These are phyloP conservation scores for Miltochrista miniata DNA, from an alignment of 2,888 invertebrate species.

Conservation along the genomic window DNA sequence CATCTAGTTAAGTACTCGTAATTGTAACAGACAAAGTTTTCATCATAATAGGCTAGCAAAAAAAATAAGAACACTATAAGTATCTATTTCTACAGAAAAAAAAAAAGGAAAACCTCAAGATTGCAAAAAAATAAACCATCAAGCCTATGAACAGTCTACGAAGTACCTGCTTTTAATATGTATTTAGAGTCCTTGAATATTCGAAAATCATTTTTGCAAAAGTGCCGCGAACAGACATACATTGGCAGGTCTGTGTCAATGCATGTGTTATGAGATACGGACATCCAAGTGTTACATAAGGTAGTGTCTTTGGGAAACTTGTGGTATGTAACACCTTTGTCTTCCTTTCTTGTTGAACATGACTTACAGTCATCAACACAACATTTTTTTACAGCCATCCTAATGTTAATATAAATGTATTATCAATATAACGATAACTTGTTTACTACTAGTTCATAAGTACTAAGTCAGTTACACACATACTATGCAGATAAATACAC, in stretches of 20 bases:
- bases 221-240: conserved; percentile 90
- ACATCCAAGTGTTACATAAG: conserved; percentile 85
- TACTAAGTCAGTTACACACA: too few species aligned
- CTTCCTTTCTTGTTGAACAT: conserved; percentile 84
- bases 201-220: conserved; percentile 88
- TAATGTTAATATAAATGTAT: conserved; percentile 43
- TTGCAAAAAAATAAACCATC: conserved; percentile 25
- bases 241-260: conserved; percentile 81
- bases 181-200: conserved; percentile 88
- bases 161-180: conserved; percentile 84
- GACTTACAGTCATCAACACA: conserved; percentile 85
- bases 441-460: too few species aligned
- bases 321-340: conserved; percentile 89
- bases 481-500: not conserved
- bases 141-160: conserved; percentile 36
- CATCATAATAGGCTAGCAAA: not conserved
- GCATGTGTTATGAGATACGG: conserved; percentile 82
- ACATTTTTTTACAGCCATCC: conserved; percentile 86
- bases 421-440: not conserved
- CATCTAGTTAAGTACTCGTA: too few species aligned
- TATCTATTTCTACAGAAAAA: conserved; percentile 1
- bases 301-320: conserved; percentile 87
- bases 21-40: too few species aligned
- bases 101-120: conserved; percentile 6
- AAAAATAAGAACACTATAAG: not conserved